Percentiles rank a stretch among this genome's conserved stretches.
Evolutionary conservation across 30 jellyfish, hydroid and myxozoan species (phyloP).

Genomic region (Mastigias papua): DNA sequence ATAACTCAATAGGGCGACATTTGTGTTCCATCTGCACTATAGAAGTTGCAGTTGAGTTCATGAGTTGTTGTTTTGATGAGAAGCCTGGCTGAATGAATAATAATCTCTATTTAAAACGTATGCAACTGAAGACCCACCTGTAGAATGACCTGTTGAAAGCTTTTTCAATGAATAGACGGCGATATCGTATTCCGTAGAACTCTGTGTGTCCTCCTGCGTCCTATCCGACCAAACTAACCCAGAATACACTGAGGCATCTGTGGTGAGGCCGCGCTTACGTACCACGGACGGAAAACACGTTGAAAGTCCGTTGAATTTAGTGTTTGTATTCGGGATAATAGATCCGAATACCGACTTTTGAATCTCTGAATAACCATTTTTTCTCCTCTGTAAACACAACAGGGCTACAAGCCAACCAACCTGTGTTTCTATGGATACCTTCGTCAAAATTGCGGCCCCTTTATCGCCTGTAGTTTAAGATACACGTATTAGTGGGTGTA

Average conservation of each 20-base stretch:
- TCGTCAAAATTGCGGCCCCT: constrained; percentile 1
- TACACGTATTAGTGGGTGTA: not conserved
- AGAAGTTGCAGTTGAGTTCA: not conserved
- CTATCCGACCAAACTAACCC: not conserved
- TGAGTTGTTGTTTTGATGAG: not conserved
- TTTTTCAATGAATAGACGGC: not conserved
- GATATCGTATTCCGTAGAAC: not conserved
- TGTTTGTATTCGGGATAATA: constrained; percentile 19
- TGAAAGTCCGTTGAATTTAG: not conserved
- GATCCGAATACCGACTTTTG: constrained; percentile 42
- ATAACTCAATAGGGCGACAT: too few species aligned
- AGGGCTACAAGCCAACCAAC: constrained; percentile 5
- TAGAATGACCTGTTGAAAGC: not conserved
- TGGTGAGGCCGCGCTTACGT: not conserved
- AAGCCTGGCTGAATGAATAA: not conserved
- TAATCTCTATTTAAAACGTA: not conserved
- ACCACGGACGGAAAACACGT: not conserved
- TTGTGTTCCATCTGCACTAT: too few species aligned
- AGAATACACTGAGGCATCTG: not conserved
- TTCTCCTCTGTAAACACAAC: constrained; percentile 35
- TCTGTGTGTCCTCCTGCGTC: not conserved
- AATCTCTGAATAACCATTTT: constrained; percentile 37
- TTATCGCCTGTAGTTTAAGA: not conserved
- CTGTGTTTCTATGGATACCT: constrained; percentile 17
- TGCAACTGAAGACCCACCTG: constrained; percentile 7